These are phyloP conservation scores for Branchipolynoe longqiensis DNA, from an alignment of 2,888 invertebrate species.

Conservation along the genomic window DNA sequence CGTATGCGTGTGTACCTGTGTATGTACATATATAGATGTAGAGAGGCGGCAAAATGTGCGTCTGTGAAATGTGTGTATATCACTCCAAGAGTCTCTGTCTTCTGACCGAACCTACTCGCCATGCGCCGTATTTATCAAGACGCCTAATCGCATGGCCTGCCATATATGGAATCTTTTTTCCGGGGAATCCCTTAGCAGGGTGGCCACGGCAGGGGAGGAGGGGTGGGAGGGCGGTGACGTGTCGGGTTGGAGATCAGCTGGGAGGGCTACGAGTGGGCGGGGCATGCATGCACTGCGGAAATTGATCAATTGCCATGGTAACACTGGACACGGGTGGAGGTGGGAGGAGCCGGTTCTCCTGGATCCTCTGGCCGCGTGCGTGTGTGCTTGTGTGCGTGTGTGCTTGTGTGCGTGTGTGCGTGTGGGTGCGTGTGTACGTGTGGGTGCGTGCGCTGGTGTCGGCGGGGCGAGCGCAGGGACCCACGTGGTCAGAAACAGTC, in stretches of 20 bases:
- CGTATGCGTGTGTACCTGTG: too few species aligned
- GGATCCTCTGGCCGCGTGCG: neutral
- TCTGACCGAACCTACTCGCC: neutral
- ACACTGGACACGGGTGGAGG: neutral
- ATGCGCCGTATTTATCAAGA: slow-evolving; percentile 46
- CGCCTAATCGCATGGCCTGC: slow-evolving; percentile 47
- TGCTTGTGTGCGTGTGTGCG: neutral
- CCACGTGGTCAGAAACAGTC: neutral
- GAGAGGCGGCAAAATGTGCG: too few species aligned
- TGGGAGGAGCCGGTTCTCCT: neutral
- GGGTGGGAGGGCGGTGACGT: neutral
- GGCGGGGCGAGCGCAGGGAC: neutral
- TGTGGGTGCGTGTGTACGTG: neutral
- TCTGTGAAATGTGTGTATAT: too few species aligned
- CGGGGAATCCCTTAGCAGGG: slow-evolving; percentile 21
- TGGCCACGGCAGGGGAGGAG: neutral
- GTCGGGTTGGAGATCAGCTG: neutral
- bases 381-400: neutral
- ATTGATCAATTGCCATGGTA: slow-evolving; percentile 35
- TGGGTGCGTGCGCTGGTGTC: neutral
- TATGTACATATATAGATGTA: too few species aligned
- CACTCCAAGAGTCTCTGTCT: too few species aligned
- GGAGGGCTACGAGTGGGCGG: slow-evolving; percentile 7
- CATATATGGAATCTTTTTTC: slow-evolving; percentile 52
- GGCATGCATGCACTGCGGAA: slow-evolving; percentile 17